phyloP scores from a whole-genome alignment of 1,140 invertebrate species.

The Ericerus pela region DNA sequence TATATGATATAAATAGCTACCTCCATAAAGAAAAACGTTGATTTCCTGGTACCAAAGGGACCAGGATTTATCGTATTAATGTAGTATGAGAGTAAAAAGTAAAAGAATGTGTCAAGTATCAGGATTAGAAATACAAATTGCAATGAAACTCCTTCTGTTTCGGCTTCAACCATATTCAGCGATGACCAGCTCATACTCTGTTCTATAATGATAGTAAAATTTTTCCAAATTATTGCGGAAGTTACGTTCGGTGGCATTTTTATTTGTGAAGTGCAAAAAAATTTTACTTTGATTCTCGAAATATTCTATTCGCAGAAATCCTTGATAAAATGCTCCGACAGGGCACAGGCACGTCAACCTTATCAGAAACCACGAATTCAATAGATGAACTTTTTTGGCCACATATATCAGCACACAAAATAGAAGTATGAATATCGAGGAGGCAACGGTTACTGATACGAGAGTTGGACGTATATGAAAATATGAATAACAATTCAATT shows the following conservation, averaged over 20 bases:
- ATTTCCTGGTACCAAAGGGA: conserved; percentile 19
- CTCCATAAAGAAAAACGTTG: conserved; percentile 17
- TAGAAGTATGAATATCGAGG: background rate
- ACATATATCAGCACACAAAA: background rate
- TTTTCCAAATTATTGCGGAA: background rate
- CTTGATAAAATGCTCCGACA: background rate
- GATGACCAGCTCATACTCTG: background rate
- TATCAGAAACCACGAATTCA: background rate
- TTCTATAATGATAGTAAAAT: background rate
- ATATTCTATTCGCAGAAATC: background rate
- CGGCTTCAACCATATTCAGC: background rate
- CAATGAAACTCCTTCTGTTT: conserved; percentile 14
- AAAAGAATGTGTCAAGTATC: conserved; percentile 14
- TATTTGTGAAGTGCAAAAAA: background rate
- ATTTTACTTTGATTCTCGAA: background rate
- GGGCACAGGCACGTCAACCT: background rate
- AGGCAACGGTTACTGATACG: background rate
- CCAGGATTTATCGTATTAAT: conserved; percentile 21
- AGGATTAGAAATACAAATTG: conserved; percentile 15
- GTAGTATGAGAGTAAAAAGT: conserved; percentile 18
- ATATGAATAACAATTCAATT: background rate
- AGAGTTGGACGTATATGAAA: background rate
- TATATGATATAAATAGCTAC: no score
- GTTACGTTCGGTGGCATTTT: background rate
- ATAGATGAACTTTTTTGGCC: background rate